Percentiles rank a stretch among this genome's conserved stretches.
Evolutionary conservation across 2,797 vertebrate genomes (phyloP).

Genomic region (Pogonophryne albipinna): DNA sequence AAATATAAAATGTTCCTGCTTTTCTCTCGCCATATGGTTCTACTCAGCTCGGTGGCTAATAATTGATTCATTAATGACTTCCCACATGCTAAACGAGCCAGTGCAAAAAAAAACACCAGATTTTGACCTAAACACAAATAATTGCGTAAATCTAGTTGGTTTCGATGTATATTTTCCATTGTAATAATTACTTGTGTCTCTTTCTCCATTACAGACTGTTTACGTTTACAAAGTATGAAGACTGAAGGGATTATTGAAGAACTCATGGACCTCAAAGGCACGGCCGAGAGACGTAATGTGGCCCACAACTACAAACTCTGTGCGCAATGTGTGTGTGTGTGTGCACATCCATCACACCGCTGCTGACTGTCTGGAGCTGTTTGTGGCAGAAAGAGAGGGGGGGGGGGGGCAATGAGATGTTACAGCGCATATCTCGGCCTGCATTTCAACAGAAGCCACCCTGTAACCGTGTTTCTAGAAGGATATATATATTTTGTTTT

Average conservation of each 20-base stretch:
- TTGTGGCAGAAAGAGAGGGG: slow-evolving; percentile 28
- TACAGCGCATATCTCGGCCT: slow-evolving; percentile 43
- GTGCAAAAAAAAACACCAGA: slow-evolving; percentile 8
- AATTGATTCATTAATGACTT: slow-evolving; percentile 82
- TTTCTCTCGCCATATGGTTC: slow-evolving; percentile 74
- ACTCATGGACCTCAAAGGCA: slow-evolving; percentile 82
- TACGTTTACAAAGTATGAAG: slow-evolving; percentile 81
- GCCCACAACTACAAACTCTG: slow-evolving; percentile 60
- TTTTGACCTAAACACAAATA: background rate
- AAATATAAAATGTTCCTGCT: slow-evolving; percentile 31
- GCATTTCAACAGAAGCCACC: slow-evolving; percentile 63
- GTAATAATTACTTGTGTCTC: slow-evolving; percentile 3
- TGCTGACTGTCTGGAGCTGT: slow-evolving; percentile 48
- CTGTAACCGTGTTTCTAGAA: slow-evolving; percentile 51
- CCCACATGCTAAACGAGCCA: slow-evolving; percentile 53
- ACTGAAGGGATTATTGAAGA: slow-evolving; percentile 84
- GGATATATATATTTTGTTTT: slow-evolving; percentile 67
- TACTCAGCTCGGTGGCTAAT: slow-evolving; percentile 72
- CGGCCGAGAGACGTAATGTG: slow-evolving; percentile 72
- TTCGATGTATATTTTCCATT: background rate
- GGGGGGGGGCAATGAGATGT: background rate
- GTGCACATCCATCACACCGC: slow-evolving; percentile 40
- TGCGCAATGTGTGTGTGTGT: slow-evolving; percentile 19
- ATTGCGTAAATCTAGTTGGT: background rate
- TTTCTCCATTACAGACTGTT: slow-evolving; percentile 81